These are phyloP conservation scores for Artemia franciscana DNA, from an alignment of 1,140 invertebrate genomes.

Conservation along the genomic window DNA sequence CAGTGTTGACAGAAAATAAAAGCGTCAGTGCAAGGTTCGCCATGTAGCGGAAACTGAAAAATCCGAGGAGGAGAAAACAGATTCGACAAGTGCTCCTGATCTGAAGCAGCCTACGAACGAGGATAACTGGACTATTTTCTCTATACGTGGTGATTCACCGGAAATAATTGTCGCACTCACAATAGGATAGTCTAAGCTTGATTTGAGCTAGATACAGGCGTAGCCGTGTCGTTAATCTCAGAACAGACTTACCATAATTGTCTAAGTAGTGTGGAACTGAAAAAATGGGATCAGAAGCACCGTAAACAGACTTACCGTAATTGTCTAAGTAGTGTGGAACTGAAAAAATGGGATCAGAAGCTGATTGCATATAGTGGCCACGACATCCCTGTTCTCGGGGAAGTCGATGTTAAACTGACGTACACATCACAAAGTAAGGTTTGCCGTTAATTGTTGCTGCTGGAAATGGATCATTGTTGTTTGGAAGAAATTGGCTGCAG, in stretches of 20 bases:
- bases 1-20: not conserved
- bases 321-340: not conserved
- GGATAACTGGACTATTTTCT: not conserved
- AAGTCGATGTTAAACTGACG: not conserved
- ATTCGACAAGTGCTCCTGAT: not conserved
- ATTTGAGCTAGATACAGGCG: slow-evolving; percentile 6
- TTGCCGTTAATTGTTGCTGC: slow-evolving; percentile 1
- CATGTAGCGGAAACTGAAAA: not conserved
- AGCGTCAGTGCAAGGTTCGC: not conserved
- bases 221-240: slow-evolving; percentile 2
- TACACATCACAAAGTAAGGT: not conserved
- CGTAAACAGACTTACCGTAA: too few relatives aligned
- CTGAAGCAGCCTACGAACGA: not conserved
- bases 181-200: not conserved
- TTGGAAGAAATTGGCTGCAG: not conserved
- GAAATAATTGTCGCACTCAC: not conserved
- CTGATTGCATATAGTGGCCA: not conserved
- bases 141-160: not conserved
- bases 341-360: not conserved
- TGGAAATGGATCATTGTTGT: not conserved
- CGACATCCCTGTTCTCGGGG: not conserved
- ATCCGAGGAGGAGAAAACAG: not conserved
- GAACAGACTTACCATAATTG: not conserved
- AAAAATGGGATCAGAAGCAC: not conserved
- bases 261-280: not conserved